phyloP scores from a whole-genome alignment of 2,888 invertebrate genomes.

The Phengaris arion region DNA sequence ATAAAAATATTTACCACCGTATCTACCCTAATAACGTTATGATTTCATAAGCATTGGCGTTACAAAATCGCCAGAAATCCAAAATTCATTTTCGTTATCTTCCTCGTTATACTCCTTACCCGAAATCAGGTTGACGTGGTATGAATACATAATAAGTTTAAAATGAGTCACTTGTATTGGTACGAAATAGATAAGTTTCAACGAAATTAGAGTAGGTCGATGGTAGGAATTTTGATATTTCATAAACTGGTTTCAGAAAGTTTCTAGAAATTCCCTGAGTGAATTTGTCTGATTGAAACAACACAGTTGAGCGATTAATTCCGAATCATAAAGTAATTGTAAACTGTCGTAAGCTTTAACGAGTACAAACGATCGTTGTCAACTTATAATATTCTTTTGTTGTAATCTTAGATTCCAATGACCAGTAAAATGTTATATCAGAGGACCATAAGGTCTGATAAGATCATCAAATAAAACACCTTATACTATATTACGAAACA shows the following conservation, averaged over 20 bases:
- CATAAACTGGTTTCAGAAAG: neutral
- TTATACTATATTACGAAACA: too few relatives aligned
- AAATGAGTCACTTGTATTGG: constrained; percentile 2
- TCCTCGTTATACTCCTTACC: neutral
- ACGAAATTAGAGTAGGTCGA: neutral
- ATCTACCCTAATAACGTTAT: neutral
- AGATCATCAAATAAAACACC: too few relatives aligned
- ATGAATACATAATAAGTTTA: constrained; percentile 7
- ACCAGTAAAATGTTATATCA: neutral
- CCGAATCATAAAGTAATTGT: neutral
- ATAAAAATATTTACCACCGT: neutral
- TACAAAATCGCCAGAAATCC: constrained; percentile 28
- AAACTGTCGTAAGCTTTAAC: neutral
- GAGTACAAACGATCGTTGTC: neutral
- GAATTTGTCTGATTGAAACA: neutral
- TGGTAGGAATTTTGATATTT: constrained; percentile 1
- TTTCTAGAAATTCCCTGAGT: neutral
- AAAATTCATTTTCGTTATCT: constrained; percentile 15
- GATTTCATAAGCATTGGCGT: neutral
- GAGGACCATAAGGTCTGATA: too few relatives aligned
- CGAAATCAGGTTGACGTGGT: neutral
- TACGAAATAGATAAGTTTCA: neutral
- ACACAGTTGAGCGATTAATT: neutral
- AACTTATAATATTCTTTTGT: neutral
- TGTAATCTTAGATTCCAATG: neutral